Percentiles rank a stretch among this genome's conserved stretches.
Evolutionary conservation across 2,113 vertebrate genomes (phyloP).

Genomic region (Alethe diademata): DNA sequence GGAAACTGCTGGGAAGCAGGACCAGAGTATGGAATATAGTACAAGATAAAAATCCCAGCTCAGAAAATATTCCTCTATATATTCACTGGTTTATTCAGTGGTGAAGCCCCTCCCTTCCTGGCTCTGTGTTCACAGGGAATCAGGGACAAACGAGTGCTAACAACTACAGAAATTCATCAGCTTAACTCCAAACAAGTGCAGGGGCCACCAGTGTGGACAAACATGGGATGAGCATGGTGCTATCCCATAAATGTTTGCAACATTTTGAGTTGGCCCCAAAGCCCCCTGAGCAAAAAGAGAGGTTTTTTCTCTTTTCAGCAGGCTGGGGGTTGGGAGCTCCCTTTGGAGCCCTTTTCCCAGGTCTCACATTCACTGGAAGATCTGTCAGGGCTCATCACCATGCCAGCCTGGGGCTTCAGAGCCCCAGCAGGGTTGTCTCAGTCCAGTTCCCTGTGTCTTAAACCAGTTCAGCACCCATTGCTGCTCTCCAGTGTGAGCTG

Average conservation of each 20-base stretch:
- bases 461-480: not conserved
- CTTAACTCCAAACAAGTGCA: not conserved
- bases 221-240: fast-evolving
- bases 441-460: not conserved
- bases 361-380: not conserved
- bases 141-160: fast-evolving
- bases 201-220: fast-evolving
- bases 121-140: not conserved
- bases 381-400: fast-evolving
- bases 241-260: not conserved
- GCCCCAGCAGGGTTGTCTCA: fast-evolving
- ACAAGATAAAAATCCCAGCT: not conserved
- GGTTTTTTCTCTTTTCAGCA: fast-evolving
- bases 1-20: not conserved
- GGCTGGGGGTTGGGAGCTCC: not conserved
- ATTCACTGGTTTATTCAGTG: not conserved
- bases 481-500: not conserved
- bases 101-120: fast-evolving
- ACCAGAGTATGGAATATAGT: not conserved
- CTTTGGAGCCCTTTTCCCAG: not conserved
- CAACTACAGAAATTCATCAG: fast-evolving
- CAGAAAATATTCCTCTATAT: not conserved
- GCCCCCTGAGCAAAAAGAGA: not conserved
- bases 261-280: not conserved
- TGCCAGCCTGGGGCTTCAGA: not conserved